A percentile compares a stretch with the other conserved stretches of the same genome.
Evolutionary conservation across 2,797 vertebrate genomes (phyloP).

Genomic region (Anguilla pacifica): DNA sequence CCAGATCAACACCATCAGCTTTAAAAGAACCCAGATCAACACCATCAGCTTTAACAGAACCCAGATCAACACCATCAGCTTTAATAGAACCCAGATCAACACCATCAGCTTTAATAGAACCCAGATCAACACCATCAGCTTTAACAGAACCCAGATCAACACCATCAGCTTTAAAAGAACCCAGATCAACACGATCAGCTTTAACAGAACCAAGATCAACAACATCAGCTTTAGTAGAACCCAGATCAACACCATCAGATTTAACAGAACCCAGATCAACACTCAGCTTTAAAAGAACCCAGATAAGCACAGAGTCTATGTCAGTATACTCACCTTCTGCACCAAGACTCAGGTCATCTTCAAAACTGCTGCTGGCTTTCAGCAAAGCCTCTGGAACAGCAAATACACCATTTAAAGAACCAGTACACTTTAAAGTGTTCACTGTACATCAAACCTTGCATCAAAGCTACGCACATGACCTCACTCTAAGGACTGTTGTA

Average conservation of each 20-base stretch:
- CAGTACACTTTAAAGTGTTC: background rate
- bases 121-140: too few species aligned
- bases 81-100: too few species aligned
- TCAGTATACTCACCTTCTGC: slow-evolving; percentile 78
- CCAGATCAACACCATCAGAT: background rate
- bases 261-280: background rate
- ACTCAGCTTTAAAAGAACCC: background rate
- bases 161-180: background rate
- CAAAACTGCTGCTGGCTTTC: slow-evolving; percentile 70
- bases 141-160: too few species aligned
- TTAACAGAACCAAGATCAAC: background rate
- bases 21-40: background rate
- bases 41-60: background rate
- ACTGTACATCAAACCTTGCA: background rate
- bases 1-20: too few species aligned
- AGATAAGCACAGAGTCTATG: background rate
- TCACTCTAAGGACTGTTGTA: background rate
- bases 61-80: too few species aligned
- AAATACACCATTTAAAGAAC: background rate
- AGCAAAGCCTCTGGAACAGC: slow-evolving; percentile 64
- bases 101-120: too few species aligned
- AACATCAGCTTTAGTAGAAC: too few species aligned
- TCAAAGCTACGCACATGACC: background rate
- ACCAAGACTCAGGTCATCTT: slow-evolving; percentile 84
- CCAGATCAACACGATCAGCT: background rate